These are phyloP conservation scores for Idaea aversata DNA, from an alignment of 2,888 invertebrate genomes.

Conservation along the genomic window DNA sequence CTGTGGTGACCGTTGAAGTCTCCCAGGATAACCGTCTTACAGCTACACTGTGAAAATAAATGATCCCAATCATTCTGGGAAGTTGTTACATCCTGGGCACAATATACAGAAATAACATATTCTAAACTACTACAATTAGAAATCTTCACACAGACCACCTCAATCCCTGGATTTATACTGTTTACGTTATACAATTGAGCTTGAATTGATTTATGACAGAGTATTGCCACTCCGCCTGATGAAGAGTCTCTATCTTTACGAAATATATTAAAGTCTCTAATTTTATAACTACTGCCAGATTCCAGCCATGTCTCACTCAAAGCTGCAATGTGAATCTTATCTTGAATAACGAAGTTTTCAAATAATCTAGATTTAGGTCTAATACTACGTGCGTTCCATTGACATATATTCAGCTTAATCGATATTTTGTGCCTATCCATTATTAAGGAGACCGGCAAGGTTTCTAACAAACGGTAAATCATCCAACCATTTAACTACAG, in stretches of 20 bases:
- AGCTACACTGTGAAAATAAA: constrained; percentile 11
- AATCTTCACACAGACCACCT: constrained; percentile 16
- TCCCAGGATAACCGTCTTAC: constrained; percentile 17
- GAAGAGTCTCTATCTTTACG: constrained; percentile 19
- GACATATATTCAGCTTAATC: constrained; percentile 12
- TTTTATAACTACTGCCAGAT: constrained; percentile 9
- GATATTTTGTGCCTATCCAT: constrained; percentile 7
- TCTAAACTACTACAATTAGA: constrained; percentile 10
- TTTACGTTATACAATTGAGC: constrained; percentile 1
- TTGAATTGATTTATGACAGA: constrained; percentile 18
- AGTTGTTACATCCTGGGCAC: constrained; percentile 18
- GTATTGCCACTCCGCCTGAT: constrained; percentile 21
- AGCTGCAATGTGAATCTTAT: too few species aligned
- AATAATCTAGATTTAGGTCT: too few species aligned
- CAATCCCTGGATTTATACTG: constrained; percentile 18
- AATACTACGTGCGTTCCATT: constrained; percentile 30
- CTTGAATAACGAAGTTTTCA: too few species aligned
- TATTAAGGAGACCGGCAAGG: constrained; percentile 4
- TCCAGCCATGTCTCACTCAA: constrained; percentile 3
- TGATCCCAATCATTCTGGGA: constrained; percentile 22
- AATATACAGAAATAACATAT: constrained; percentile 21
- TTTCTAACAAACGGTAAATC: constrained; percentile 1
- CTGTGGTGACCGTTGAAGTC: constrained; percentile 26
- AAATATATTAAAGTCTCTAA: constrained; percentile 8
- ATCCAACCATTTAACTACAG: constrained; percentile 3